Evolutionary conservation across 1,140 invertebrate genomes (phyloP).

Genomic region (Pachyrhynchus sulphureomaculatus): DNA sequence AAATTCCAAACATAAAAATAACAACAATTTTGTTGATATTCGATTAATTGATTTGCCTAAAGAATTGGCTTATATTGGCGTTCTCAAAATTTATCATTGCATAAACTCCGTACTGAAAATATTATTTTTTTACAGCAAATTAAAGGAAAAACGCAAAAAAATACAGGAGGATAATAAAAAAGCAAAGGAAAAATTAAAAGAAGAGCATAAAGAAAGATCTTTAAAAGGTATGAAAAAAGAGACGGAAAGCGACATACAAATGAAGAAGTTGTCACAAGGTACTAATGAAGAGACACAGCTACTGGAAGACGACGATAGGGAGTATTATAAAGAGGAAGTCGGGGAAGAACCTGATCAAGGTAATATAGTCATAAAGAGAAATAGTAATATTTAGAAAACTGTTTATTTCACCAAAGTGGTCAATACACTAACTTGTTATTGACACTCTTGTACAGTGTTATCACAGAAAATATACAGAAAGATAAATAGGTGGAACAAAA

Average conservation of each 20-base stretch:
- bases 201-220: conserved; percentile 68
- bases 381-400: neutral
- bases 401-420: neutral
- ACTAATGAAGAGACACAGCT: conserved; percentile 52
- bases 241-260: conserved; percentile 45
- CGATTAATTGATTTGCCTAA: too few species aligned
- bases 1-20: too few species aligned
- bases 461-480: too few species aligned
- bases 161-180: conserved; percentile 75
- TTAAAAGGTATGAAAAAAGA: conserved; percentile 69
- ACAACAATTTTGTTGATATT: too few species aligned
- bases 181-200: conserved; percentile 66
- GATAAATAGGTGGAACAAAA: too few species aligned
- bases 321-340: conserved; percentile 84
- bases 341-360: conserved; percentile 79
- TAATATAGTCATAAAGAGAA: conserved; percentile 9
- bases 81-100: too few species aligned
- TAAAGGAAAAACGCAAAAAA: conserved; percentile 76
- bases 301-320: conserved; percentile 71
- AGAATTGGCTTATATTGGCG: too few species aligned
- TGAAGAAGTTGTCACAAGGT: conserved; percentile 57
- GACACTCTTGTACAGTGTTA: too few species aligned
- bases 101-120: too few species aligned
- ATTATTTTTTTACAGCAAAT: too few species aligned
- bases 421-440: neutral